phyloP scores from a whole-genome alignment of 2,113 vertebrate species.

The Phrynosoma blainvillii region DNA sequence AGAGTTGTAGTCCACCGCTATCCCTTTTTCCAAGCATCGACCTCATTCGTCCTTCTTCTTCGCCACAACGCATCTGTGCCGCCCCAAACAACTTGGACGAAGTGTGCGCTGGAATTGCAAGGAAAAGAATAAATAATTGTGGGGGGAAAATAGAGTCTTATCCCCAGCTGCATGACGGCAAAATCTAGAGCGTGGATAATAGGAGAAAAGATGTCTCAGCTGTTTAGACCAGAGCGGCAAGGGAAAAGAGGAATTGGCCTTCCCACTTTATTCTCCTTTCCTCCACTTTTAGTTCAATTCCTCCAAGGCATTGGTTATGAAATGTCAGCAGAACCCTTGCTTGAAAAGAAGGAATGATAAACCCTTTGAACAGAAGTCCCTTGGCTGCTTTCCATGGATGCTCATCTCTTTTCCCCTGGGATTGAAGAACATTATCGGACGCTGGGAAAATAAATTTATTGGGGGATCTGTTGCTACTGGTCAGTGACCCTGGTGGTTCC shows the following conservation, averaged over 20 bases:
- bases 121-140: neutral
- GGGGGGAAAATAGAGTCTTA: neutral
- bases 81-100: too few species aligned
- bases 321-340: slow-evolving; percentile 41
- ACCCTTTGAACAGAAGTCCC: slow-evolving; percentile 23
- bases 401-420: slow-evolving; percentile 15
- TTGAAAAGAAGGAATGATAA: slow-evolving; percentile 34
- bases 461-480: slow-evolving; percentile 45
- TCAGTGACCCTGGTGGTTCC: slow-evolving; percentile 58
- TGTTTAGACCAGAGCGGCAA: neutral
- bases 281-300: neutral
- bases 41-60: too few species aligned
- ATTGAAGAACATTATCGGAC: slow-evolving; percentile 54
- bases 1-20: too few species aligned
- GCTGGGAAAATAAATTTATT: slow-evolving; percentile 59
- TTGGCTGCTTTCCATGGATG: neutral
- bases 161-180: neutral
- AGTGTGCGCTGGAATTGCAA: neutral
- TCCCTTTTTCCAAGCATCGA: too few species aligned
- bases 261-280: neutral
- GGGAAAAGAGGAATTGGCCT: neutral
- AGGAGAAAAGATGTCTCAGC: neutral
- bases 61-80: too few species aligned
- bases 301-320: slow-evolving; percentile 26
- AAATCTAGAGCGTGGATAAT: slow-evolving; percentile 32